A percentile compares a stretch with the other conserved stretches of the same genome.
phyloP scores from a whole-genome alignment of 1,140 invertebrate genomes.

The Chelonus insularis region DNA sequence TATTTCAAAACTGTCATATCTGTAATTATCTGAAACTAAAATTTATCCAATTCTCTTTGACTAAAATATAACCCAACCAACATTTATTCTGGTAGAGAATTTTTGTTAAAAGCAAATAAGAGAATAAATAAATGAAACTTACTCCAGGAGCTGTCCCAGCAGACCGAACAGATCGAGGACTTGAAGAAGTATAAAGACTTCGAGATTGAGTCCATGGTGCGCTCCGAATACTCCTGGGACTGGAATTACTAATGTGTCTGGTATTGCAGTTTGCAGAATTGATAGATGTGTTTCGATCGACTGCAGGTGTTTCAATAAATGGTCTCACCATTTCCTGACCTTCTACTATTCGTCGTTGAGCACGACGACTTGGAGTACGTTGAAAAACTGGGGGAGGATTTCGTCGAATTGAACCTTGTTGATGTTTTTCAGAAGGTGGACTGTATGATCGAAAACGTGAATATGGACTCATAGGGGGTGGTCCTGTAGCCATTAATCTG shows the following conservation, averaged over 20 bases:
- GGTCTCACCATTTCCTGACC: slow-evolving; percentile 61
- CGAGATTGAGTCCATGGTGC: slow-evolving; percentile 77
- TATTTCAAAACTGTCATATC: no score
- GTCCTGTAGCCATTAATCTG: slow-evolving; percentile 71
- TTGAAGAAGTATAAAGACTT: slow-evolving; percentile 71
- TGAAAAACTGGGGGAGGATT: slow-evolving; percentile 81
- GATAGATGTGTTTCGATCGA: slow-evolving; percentile 34
- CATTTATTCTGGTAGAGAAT: no score
- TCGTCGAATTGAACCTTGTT: slow-evolving; percentile 43
- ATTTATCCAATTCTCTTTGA: no score
- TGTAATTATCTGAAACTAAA: no score
- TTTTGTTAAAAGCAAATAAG: no score
- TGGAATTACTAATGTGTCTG: slow-evolving; percentile 49
- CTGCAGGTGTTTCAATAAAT: slow-evolving; percentile 49
- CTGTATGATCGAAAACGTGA: slow-evolving; percentile 70
- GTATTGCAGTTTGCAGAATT: slow-evolving; percentile 36
- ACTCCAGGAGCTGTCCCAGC: slow-evolving; percentile 55
- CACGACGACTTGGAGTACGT: slow-evolving; percentile 84
- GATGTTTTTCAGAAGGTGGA: slow-evolving; percentile 66
- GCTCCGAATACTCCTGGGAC: slow-evolving; percentile 73
- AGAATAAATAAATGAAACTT: slow-evolving; percentile 30
- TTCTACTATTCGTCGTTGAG: slow-evolving; percentile 77
- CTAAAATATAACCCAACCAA: no score
- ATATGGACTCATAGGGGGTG: slow-evolving; percentile 55
- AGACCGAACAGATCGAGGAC: slow-evolving; percentile 71